Evolutionary conservation across 1,140 invertebrate genomes (phyloP).

Genomic region (Tribolium castaneum): DNA sequence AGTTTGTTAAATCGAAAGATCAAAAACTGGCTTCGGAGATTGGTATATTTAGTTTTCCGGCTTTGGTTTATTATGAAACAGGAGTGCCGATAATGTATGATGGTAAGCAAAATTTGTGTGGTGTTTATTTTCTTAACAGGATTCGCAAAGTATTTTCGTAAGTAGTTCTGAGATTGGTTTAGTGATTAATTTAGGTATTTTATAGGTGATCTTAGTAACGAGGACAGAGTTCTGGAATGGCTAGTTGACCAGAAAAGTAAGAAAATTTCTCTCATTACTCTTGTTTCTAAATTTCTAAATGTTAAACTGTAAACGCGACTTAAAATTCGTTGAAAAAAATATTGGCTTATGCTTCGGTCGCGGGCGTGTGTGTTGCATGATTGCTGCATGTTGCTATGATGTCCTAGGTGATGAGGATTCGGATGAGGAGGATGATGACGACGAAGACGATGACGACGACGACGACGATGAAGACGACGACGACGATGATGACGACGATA

Average conservation of each 20-base stretch:
- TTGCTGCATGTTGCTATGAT: slow-evolving; percentile 62
- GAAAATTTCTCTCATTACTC: slow-evolving; percentile 61
- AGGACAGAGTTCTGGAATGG: slow-evolving; percentile 95
- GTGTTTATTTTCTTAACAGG: slow-evolving; percentile 39
- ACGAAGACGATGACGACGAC: slow-evolving; percentile 66
- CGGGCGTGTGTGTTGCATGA: slow-evolving; percentile 59
- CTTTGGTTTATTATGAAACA: slow-evolving; percentile 91
- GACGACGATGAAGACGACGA: slow-evolving; percentile 67
- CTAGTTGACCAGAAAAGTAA: slow-evolving; percentile 95
- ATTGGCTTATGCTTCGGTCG: slow-evolving; percentile 55
- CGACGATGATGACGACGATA: slow-evolving; percentile 67
- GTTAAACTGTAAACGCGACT: not conserved
- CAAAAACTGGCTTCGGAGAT: slow-evolving; percentile 89
- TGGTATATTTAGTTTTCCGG: slow-evolving; percentile 91
- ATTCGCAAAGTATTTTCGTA: slow-evolving; percentile 17
- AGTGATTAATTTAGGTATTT: slow-evolving; percentile 62
- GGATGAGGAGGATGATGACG: slow-evolving; percentile 64
- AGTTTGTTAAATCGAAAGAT: slow-evolving; percentile 95
- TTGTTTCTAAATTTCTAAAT: slow-evolving; percentile 31
- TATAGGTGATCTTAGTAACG: slow-evolving; percentile 94
- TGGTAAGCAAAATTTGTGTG: slow-evolving; percentile 73
- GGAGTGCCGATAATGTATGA: slow-evolving; percentile 94
- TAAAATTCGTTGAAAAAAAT: slow-evolving; percentile 21
- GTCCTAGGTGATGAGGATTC: slow-evolving; percentile 61
- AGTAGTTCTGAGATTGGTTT: not conserved